phyloP scores from a whole-genome alignment of 2,888 invertebrate genomes.

The Catocala fraxini region DNA sequence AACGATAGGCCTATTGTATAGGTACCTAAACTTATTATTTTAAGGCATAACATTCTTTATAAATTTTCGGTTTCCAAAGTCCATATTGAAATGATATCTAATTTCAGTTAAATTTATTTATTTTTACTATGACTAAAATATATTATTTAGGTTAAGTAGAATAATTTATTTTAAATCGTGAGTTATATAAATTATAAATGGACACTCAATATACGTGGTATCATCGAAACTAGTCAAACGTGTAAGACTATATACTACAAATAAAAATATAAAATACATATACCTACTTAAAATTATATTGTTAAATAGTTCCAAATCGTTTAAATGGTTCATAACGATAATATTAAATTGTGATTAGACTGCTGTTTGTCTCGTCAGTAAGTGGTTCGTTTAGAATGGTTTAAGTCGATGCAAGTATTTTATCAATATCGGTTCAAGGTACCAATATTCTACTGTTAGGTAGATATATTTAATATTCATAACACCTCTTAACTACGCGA shows the following conservation, averaged over 20 bases:
- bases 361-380: conserved; percentile 43
- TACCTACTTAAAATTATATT: conserved; percentile 43
- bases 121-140: conserved; percentile 6
- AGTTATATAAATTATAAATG: conserved; percentile 41
- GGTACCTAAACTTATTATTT: conserved; percentile 65
- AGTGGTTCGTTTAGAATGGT: conserved; percentile 37
- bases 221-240: conserved; percentile 73
- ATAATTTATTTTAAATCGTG: conserved; percentile 37
- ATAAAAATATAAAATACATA: conserved; percentile 38
- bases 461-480: conserved; percentile 38
- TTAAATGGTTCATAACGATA: conserved; percentile 43
- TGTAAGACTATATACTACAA: conserved; percentile 49
- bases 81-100: conserved; percentile 26
- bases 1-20: conserved; percentile 75
- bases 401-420: conserved; percentile 34
- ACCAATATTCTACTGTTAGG: conserved; percentile 40
- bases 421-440: conserved; percentile 34
- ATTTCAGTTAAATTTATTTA: conserved; percentile 15
- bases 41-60: conserved; percentile 60
- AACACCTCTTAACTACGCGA: conserved; percentile 53
- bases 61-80: conserved; percentile 38
- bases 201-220: conserved; percentile 56
- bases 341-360: conserved; percentile 51
- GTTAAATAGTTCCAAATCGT: conserved; percentile 55
- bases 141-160: conserved; percentile 38